These are phyloP conservation scores for Arenaria interpres DNA, from an alignment of 2,113 vertebrate genomes.

Conservation along the genomic window DNA sequence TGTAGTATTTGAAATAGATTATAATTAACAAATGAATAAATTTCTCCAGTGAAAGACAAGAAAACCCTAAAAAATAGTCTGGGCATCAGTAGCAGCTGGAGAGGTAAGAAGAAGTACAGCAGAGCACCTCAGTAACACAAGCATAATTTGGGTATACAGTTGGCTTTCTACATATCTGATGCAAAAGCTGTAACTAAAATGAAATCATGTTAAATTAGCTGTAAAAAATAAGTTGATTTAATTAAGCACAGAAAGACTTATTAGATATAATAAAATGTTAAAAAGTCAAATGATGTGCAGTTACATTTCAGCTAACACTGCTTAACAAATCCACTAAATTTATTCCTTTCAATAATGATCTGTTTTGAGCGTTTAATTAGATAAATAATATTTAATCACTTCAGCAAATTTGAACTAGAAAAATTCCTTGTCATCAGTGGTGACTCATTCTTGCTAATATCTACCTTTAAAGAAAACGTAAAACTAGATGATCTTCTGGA, in stretches of 20 bases:
- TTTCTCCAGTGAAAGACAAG: slow-evolving; percentile 1
- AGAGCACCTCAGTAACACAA: slow-evolving; percentile 57
- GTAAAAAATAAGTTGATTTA: slow-evolving; percentile 86
- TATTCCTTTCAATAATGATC: slow-evolving; percentile 86
- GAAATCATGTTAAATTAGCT: slow-evolving; percentile 84
- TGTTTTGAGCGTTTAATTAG: slow-evolving; percentile 85
- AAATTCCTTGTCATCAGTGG: slow-evolving; percentile 76
- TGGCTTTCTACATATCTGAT: slow-evolving; percentile 72
- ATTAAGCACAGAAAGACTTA: slow-evolving; percentile 85
- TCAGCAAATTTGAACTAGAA: slow-evolving; percentile 81
- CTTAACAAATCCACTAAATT: slow-evolving; percentile 80
- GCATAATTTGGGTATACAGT: slow-evolving; percentile 63
- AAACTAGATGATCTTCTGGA: slow-evolving; percentile 40
- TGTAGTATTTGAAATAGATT: slow-evolving; percentile 1
- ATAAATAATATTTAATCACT: slow-evolving; percentile 87
- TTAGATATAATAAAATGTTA: slow-evolving; percentile 86
- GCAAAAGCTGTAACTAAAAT: slow-evolving; percentile 76
- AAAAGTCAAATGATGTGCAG: slow-evolving; percentile 85
- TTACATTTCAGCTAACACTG: slow-evolving; percentile 81
- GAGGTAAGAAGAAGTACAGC: slow-evolving; percentile 35
- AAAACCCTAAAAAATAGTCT: not conserved
- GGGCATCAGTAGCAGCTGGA: not conserved
- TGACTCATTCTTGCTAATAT: slow-evolving; percentile 69
- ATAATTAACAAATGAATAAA: not conserved
- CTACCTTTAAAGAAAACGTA: slow-evolving; percentile 65